phyloP scores from a whole-genome alignment of 2,797 vertebrate genomes.

The Peromyscus eremicus region DNA sequence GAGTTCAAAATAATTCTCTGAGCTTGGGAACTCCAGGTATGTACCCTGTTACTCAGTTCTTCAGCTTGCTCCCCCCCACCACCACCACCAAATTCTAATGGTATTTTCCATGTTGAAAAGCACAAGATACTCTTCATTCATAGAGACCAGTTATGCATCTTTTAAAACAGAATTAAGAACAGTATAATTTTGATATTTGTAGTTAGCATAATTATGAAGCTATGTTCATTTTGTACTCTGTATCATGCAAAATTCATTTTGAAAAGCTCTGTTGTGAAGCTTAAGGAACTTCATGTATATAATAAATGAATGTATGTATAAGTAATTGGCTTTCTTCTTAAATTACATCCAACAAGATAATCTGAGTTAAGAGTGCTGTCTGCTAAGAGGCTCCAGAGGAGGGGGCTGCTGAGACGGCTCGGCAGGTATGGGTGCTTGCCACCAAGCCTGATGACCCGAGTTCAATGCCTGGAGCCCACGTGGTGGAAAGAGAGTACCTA shows the following conservation, averaged over 20 bases:
- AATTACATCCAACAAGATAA: constrained; percentile 4
- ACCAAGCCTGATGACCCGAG: not conserved
- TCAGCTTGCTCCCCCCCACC: not conserved
- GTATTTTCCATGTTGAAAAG: constrained; percentile 40
- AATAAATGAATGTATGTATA: constrained; percentile 40
- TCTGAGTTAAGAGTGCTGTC: not conserved
- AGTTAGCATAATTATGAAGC: constrained; percentile 30
- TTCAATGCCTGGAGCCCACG: not conserved
- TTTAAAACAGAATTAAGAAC: not conserved
- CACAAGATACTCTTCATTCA: constrained; percentile 1
- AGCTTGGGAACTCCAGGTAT: not conserved
- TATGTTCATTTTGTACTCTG: constrained; percentile 54
- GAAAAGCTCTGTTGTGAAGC: constrained; percentile 37
- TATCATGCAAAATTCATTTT: constrained; percentile 55
- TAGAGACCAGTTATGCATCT: not conserved
- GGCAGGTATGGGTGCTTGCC: not conserved
- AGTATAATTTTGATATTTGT: constrained; percentile 32
- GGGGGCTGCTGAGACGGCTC: not conserved
- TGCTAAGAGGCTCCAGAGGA: not conserved
- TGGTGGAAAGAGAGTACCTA: not conserved
- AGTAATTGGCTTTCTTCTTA: constrained; percentile 63
- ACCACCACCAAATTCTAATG: not conserved
- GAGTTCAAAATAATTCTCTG: not conserved
- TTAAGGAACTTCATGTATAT: constrained; percentile 26
- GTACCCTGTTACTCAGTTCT: not conserved